phyloP scores from a whole-genome alignment of 2,797 vertebrate species.

The Syndactyla subalaris region DNA sequence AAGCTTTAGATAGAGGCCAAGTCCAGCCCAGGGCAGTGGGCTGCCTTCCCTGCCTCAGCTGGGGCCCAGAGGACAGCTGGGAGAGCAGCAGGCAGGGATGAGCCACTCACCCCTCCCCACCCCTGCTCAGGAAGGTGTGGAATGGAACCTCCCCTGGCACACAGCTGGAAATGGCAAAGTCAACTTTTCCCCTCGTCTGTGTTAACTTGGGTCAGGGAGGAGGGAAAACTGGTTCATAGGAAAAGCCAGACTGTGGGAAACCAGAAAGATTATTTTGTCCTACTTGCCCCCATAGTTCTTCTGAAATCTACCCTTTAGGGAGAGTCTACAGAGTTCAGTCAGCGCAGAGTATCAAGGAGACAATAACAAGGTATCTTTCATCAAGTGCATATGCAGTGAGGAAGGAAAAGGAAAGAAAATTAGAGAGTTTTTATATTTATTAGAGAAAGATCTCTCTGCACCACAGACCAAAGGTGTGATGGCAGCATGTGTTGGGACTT shows the following conservation, averaged over 20 bases:
- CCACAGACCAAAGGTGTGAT: neutral
- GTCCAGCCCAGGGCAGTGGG: neutral
- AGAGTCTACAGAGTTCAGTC: neutral
- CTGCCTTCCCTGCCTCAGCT: neutral
- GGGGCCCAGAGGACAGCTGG: no score
- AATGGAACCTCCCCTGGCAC: neutral
- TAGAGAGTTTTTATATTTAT: neutral
- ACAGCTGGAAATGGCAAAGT: no score
- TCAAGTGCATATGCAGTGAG: accelerated
- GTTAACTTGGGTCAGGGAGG: accelerated
- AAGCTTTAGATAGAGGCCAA: neutral
- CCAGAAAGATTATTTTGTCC: neutral
- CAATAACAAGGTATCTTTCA: neutral
- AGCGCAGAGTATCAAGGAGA: neutral
- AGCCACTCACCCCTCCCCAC: neutral
- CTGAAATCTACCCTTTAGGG: neutral
- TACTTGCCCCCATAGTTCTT: neutral
- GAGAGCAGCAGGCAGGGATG: neutral
- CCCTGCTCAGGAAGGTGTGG: neutral
- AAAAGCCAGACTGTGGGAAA: neutral
- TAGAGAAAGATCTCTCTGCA: neutral
- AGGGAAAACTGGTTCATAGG: neutral
- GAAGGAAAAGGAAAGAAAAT: neutral
- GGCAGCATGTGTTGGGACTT: neutral
- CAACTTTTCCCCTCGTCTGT: accelerated